Evolutionary conservation across 1,140 invertebrate genomes (phyloP), one percentile per base, ranked within the genome.

Genomic region (Lysiphlebus fabarum): DNA sequence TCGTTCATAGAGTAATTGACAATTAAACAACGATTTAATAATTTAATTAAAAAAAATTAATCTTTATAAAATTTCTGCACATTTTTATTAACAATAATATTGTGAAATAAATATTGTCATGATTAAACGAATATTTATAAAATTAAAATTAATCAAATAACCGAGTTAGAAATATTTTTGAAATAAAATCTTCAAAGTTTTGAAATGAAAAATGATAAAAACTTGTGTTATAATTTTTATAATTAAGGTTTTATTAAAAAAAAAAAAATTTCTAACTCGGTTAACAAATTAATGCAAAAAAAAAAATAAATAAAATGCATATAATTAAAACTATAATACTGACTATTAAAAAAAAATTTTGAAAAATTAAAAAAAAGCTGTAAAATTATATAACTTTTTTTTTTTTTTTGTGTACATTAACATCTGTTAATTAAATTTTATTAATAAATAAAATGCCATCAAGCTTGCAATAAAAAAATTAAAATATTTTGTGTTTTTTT

Each of bases 401-500:
- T 66, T 69, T 62, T 70, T 66, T 78, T 66, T 78, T 74, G 74
- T 73, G 71, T 80, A 76, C 76, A 79, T 74, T 76, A 77, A 67
- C 73, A 72, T 72, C 74, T 79, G 77, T 79, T 78, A 75, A 78
- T 77, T 79, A 78, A 77, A 75, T 78, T 17, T 80, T 79, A 79
- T 74, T 72, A 68, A 78, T 77, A 80, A 17, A 80, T 80, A 79
- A 51, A 80, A 79, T 74, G 77, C 76, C 77, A 78, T 78, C 73
- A 79, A 72, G 78, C 78, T 80, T 80, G 76, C 76, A 75, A 70
- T 68, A 70, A 62, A 60, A 58, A 66, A 59, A 54, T 70, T 57
- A 12, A n/a, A n/a, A n/a, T n/a, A n/a, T n/a, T n/a, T n/a, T n/a
- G n/a, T n/a, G n/a, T n/a, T n/a, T n/a, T n/a, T n/a, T n/a, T n/a